These are phyloP conservation scores for Pseudomugil tenellus DNA, from an alignment of 2,797 vertebrate genomes.

Conservation along the genomic window DNA sequence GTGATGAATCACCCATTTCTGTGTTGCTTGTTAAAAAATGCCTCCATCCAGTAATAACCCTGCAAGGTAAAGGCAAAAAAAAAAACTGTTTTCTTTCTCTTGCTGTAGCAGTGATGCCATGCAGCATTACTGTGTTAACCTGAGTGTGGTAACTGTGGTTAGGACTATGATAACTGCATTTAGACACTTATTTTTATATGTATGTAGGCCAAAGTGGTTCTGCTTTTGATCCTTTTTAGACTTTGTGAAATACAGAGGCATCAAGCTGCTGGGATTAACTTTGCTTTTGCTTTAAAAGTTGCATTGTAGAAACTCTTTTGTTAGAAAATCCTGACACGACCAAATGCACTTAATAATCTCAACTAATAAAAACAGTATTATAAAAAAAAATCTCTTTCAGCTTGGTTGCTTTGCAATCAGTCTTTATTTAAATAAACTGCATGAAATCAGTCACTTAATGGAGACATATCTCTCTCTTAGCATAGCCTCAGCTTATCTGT, in stretches of 20 bases:
- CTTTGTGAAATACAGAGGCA: not conserved
- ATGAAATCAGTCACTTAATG: slow-evolving; percentile 13
- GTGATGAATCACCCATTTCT: not conserved
- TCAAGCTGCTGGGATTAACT: not conserved
- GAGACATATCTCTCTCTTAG: slow-evolving; percentile 16
- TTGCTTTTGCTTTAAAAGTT: not conserved
- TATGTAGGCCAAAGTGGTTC: slow-evolving; percentile 1
- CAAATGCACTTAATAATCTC: not conserved
- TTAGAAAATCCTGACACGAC: slow-evolving; percentile 4
- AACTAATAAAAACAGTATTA: slow-evolving; percentile 2
- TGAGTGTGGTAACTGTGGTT: not conserved
- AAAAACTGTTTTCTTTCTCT: not conserved
- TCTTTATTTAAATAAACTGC: slow-evolving; percentile 7
- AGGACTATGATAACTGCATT: not conserved
- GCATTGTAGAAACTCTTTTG: not conserved
- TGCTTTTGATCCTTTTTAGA: not conserved
- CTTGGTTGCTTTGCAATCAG: not conserved
- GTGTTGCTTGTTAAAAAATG: slow-evolving; percentile 4
- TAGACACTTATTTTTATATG: not conserved
- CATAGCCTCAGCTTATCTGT: slow-evolving; percentile 24
- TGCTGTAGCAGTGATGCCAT: not conserved
- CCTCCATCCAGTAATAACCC: not conserved
- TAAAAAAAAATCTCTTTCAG: not conserved
- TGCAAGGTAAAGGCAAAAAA: slow-evolving; percentile 3
- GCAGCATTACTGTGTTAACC: not conserved